Base-by-base conservation (phyloP, 64 coral and sea anemone genomes). In the Pocillopora damicornis region DNA sequence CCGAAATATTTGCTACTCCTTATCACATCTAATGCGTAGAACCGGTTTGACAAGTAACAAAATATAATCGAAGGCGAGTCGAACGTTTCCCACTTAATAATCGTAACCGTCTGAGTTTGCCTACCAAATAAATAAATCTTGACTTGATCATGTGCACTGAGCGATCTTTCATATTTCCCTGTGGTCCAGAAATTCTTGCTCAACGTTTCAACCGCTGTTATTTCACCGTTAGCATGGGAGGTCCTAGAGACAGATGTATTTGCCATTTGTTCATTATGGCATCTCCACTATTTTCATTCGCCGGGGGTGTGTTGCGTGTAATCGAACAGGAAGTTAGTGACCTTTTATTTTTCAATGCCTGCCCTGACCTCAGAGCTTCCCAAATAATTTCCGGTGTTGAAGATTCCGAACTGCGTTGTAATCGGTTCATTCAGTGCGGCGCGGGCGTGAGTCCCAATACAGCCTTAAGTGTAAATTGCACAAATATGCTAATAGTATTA, bases 401-500 rank as follows among this genome's bases (percentile, higher is more conserved):
- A 65, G 61, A 66, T 67, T 85, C 37, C 63, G 51, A 71, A 68
- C 15, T 66, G 61, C 42, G 34, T 83, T 83, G 35, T 66, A 83
- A 83, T 83, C 15, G 80, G 67, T 58, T 77, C 75, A 77, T 45
- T 77, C 75, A 23, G 63, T 34, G 1, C 51, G 67, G 63, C 9
- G 65, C 63, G 81, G 81, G 81, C 81, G 81, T 85, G 81, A 85
- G 22, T 83, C 63, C 20, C 11, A 83, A 64, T 72, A 73, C 15
- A 85, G 61, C 69, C 81, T 13, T 26, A 85, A 85, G 64, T 85
- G 42, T 58, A 72, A 85, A 85, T 85, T 72, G 81, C 63, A 38
- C 25, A 85, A 85, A 85, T 85, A 85, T 83, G 80, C 61, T 83
- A 67, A 83, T 81, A 63, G 80, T 83, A 83, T 83, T 83, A 83